These are phyloP conservation scores for Beris morrisii DNA, from an alignment of 2,888 invertebrate genomes.

Conservation along the genomic window DNA sequence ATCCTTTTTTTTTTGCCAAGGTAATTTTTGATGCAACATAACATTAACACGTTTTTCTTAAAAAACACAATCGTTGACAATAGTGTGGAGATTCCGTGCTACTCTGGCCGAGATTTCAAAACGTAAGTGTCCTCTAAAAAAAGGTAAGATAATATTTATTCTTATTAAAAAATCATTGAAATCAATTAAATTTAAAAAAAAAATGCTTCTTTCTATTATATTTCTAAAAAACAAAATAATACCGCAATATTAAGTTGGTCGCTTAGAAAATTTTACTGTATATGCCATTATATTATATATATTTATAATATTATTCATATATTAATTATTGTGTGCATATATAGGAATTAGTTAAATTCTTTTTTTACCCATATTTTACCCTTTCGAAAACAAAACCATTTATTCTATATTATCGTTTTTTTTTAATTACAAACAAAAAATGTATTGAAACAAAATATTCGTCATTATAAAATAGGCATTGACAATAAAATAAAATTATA, in stretches of 20 bases:
- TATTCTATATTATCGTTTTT: slow-evolving; percentile 2
- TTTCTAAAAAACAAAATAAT: not conserved
- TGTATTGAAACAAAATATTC: slow-evolving; percentile 17
- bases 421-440: not conserved
- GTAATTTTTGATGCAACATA: no score
- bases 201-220: not conserved
- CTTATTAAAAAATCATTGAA: slow-evolving; percentile 16
- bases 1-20: no score
- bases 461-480: slow-evolving; percentile 16
- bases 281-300: slow-evolving; percentile 13
- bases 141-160: slow-evolving; percentile 1
- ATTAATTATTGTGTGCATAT: slow-evolving; percentile 4
- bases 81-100: no score
- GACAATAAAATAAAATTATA: not conserved
- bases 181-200: slow-evolving; percentile 25
- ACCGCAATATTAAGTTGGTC: slow-evolving; percentile 30
- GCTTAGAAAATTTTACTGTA: slow-evolving; percentile 34
- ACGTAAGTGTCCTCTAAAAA: not conserved
- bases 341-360: no score
- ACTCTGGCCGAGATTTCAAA: not conserved
- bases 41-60: no score
- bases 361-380: no score
- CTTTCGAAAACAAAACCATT: not conserved
- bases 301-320: slow-evolving; percentile 8
- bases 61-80: no score